phyloP scores from a whole-genome alignment of 2,797 vertebrate genomes.

The Cyprinella venusta region DNA sequence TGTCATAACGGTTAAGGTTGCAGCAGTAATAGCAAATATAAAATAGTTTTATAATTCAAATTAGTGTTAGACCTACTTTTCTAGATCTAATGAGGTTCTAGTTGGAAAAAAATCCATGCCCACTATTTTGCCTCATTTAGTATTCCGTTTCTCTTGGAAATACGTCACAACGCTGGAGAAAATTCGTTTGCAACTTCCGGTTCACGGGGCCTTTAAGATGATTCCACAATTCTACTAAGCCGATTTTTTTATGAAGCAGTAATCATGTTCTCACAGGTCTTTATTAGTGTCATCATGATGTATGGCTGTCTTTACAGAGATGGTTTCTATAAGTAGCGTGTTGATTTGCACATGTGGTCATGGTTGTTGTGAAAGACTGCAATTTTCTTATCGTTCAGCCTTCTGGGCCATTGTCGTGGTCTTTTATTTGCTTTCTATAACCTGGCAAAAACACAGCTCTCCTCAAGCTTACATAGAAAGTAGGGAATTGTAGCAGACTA shows the following conservation, averaged over 20 bases:
- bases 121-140: no score
- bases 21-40: no score
- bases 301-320: slow-evolving; percentile 13
- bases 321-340: slow-evolving; percentile 45
- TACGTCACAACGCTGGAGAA: no score
- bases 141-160: no score
- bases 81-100: no score
- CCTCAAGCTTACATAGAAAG: neutral
- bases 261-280: neutral
- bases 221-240: neutral
- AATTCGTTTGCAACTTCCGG: no score
- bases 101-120: no score
- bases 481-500: neutral
- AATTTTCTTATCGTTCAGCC: slow-evolving; percentile 44
- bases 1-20: no score
- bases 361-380: slow-evolving; percentile 28
- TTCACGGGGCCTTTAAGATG: no score
- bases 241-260: neutral
- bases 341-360: slow-evolving; percentile 39
- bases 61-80: no score
- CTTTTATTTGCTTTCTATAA: neutral
- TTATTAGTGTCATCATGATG: slow-evolving; percentile 2
- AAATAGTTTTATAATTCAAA: no score
- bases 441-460: neutral
- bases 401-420: slow-evolving; percentile 24